Evolutionary conservation across 2,888 invertebrate species (phyloP), one percentile per base, ranked within the genome.

Genomic region (Eretmocerus hayati): DNA sequence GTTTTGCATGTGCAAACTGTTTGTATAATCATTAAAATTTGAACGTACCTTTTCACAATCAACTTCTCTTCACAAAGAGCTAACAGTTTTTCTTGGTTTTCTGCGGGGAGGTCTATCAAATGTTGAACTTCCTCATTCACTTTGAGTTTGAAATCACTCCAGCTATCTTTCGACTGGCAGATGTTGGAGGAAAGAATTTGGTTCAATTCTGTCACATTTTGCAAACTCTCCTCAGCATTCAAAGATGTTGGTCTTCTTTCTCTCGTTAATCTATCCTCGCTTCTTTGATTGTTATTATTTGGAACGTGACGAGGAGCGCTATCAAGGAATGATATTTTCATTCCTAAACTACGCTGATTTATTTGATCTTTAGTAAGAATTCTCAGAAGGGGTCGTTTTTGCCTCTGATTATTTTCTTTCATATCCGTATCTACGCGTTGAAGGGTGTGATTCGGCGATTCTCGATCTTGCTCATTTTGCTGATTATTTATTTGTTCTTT

Each of bases 401-500:
- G n/a, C n/a, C n/a, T n/a, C n/a, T n/a, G n/a, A n/a, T n/a, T n/a
- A n/a, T n/a, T n/a, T n/a, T n/a, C n/a, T n/a, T n/a, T n/a, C n/a
- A n/a, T n/a, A n/a, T n/a, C n/a, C n/a, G n/a, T n/a, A n/a, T n/a
- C n/a, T n/a, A n/a, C n/a, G n/a, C n/a, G n/a, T n/a, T n/a, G n/a
- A n/a, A n/a, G n/a, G n/a, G n/a, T n/a, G n/a, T n/a, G n/a, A n/a
- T n/a, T n/a, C n/a, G n/a, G n/a, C n/a, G n/a, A n/a, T n/a, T n/a
- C n/a, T n/a, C n/a, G n/a, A n/a, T n/a, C n/a, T n/a, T n/a, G n/a
- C n/a, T n/a, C n/a, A n/a, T n/a, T n/a, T n/a, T n/a, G n/a, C n/a
- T n/a, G n/a, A n/a, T n/a, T n/a, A 48, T 66, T 68, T 6, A 68
- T 50, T 45, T 69, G 65, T 13, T 64, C 62, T 35, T 53, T 64